These are phyloP conservation scores for Cetoscarus ocellatus DNA, from an alignment of 2,797 vertebrate species.

Conservation along the genomic window DNA sequence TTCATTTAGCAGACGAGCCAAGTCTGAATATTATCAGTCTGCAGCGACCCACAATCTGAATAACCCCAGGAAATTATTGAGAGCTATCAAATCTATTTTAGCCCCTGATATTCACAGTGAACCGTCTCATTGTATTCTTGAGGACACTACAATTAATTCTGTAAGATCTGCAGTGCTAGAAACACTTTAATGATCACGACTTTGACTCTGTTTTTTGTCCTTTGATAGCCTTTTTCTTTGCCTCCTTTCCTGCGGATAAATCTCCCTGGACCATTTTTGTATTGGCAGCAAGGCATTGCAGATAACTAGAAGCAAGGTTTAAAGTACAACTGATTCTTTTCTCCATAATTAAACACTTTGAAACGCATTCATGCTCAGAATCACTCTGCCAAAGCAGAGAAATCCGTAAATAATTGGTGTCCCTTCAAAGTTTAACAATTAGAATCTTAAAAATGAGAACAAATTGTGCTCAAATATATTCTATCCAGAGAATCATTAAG, in stretches of 20 bases:
- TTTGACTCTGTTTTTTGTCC: not conserved
- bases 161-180: not conserved
- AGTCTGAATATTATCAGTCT: conserved; percentile 5
- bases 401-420: too few species aligned
- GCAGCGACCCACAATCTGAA: not conserved
- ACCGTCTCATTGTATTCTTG: not conserved
- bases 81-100: conserved; percentile 3
- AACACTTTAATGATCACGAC: not conserved
- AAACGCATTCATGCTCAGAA: too few species aligned
- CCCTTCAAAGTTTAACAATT: too few species aligned
- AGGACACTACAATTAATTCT: not conserved
- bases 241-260: not conserved
- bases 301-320: not conserved
- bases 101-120: not conserved
- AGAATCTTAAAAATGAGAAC: too few species aligned
- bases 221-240: not conserved
- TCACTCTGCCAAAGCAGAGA: too few species aligned
- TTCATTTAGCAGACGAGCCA: not conserved
- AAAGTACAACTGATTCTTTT: not conserved
- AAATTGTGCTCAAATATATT: too few species aligned
- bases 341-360: too few species aligned
- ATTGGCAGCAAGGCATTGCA: not conserved
- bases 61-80: conserved; percentile 2
- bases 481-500: too few species aligned
- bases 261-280: not conserved